These are phyloP conservation scores for Oikopleura albicans DNA, from an alignment of 23 tunicate genomes.

Conservation along the genomic window DNA sequence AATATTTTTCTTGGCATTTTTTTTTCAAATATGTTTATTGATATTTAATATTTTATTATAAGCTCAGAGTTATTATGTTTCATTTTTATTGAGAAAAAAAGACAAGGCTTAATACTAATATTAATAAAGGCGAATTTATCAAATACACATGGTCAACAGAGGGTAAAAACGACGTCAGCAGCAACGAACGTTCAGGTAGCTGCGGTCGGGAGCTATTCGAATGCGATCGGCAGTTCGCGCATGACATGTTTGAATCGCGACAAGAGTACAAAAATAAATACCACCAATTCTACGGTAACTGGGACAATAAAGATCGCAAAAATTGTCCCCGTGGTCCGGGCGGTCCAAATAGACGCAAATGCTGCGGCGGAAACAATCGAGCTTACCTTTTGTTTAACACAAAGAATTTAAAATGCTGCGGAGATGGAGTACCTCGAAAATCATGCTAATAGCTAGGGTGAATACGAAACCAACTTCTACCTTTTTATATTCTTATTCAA, in stretches of 20 bases:
- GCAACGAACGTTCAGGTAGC: neutral
- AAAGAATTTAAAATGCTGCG: neutral
- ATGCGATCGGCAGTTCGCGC: neutral
- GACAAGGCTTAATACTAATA: no score
- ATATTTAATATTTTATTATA: no score
- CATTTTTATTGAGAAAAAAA: no score
- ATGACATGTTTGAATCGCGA: neutral
- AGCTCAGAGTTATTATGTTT: no score
- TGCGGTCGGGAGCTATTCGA: neutral
- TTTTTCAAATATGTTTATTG: no score
- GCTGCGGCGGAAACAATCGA: neutral
- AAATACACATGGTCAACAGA: neutral
- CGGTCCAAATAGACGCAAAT: neutral
- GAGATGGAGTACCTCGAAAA: neutral
- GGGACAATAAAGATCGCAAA: neutral
- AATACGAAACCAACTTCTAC: no score
- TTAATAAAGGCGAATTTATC: neutral
- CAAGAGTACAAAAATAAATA: neutral
- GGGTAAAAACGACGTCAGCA: neutral
- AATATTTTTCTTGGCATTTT: no score
- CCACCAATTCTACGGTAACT: neutral
- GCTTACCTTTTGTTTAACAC: neutral
- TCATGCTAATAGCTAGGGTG: neutral
- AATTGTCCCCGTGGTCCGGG: neutral
- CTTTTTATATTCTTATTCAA: no score